Evolutionary conservation across 2,113 vertebrate species (phyloP).

Genomic region (Lophius piscatorius): DNA sequence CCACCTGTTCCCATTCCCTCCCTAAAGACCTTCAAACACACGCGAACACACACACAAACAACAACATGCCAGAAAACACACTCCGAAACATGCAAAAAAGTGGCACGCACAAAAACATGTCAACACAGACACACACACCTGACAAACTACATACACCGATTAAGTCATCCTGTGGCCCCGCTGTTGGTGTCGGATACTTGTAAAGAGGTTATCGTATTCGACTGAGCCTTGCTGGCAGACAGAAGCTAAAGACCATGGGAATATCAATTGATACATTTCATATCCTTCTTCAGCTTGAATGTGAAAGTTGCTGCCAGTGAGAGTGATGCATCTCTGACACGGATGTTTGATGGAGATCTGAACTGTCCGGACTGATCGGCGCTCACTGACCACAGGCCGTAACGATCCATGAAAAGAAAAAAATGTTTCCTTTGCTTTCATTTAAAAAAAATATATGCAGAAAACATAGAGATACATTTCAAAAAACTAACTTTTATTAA

Average conservation of each 20-base stretch:
- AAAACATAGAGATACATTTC: conserved; percentile 81
- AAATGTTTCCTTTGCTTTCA: conserved; percentile 1
- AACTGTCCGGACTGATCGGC: conserved; percentile 38
- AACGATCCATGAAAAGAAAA: conserved; percentile 38
- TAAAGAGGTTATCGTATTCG: conserved; percentile 68
- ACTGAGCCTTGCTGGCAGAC: conserved; percentile 59
- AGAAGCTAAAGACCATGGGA: conserved; percentile 65
- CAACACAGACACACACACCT: conserved; percentile 52
- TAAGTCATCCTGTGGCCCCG: conserved; percentile 70
- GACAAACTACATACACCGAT: conserved; percentile 70
- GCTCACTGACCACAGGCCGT: conserved; percentile 20
- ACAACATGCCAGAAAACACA: conserved; percentile 10
- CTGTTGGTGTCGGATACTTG: conserved; percentile 56
- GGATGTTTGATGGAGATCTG: conserved; percentile 56
- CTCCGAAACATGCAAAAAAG: conserved; percentile 57
- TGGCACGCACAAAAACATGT: conserved; percentile 44
- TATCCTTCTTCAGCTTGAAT: conserved; percentile 58
- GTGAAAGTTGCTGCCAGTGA: conserved; percentile 57
- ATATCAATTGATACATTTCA: conserved; percentile 71
- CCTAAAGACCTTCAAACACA: conserved; percentile 63
- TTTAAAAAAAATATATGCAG: conserved; percentile 1
- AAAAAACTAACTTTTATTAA: conserved; percentile 99
- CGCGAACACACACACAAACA: conserved; percentile 45
- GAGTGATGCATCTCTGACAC: conserved; percentile 61
- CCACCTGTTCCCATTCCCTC: conserved; percentile 76